Evolutionary conservation across 1,140 invertebrate genomes (phyloP), one percentile per base, ranked within the genome.

Genomic region (Drosophila littoralis): DNA sequence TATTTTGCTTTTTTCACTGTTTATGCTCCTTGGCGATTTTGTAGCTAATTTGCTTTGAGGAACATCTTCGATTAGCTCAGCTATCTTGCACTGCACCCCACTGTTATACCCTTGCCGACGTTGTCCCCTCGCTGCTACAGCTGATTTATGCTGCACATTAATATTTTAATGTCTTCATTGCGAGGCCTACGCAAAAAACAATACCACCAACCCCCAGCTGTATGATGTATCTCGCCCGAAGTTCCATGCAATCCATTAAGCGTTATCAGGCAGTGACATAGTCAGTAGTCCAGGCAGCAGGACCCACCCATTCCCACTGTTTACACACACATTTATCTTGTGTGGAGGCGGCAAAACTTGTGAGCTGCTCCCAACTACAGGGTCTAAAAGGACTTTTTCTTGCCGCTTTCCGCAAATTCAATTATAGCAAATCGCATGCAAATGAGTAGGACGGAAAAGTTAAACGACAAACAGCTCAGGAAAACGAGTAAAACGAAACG

Each of bases 141-240:
- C 82, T 90, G 86, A 90, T 90, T 90, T 90, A 90, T 90, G 76
- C 81, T 68, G 70, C 68, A 79, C 86, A 90, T 90, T 90, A 90
- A 90, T 90, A 86, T 90, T 90, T 90, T 82, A 90, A 90, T 90
- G 86, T 90, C 85, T 90, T 90, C 85, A 90, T 90, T 80, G 88
- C 76, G 54, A 42, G 64, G 64, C 77, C 68, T 83, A 77, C 57
- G 71, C 59, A 69, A 50, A 64, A 79, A 69, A 64, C 64, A 78
- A 76, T 28, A 75, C 40, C 61, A 77, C 55, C 79, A 74, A 58
- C 75, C 64, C 67, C 17, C 33, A 42, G 46, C 13, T 51, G 54
- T 61, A 22, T 59, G 48, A 13, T 46, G 67, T 40, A 58, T 67
- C 58, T 54, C 35, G 65, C 35, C 63, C 65, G 54, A 55, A 54